phyloP scores from a whole-genome alignment of 1,140 invertebrate genomes.

The Pissodes strobi region DNA sequence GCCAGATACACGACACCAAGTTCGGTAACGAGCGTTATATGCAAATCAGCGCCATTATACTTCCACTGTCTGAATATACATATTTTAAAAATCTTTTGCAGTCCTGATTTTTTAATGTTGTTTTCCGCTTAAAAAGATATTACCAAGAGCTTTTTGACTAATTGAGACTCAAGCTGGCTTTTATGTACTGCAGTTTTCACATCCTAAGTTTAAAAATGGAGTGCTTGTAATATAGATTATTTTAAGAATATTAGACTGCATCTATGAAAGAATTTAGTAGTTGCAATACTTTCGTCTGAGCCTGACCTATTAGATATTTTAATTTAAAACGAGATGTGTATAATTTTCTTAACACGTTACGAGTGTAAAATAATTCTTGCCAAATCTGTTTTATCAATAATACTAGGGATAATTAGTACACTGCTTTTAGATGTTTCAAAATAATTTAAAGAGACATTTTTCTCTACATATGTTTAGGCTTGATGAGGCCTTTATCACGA shows the following conservation, averaged over 20 bases:
- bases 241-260: not conserved
- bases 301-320: too few relatives aligned
- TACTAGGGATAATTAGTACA: too few relatives aligned
- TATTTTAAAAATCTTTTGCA: constrained; percentile 34
- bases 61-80: constrained; percentile 34
- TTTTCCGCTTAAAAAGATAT: not conserved
- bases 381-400: too few relatives aligned
- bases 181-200: not conserved
- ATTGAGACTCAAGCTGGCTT: not conserved
- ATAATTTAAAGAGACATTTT: too few relatives aligned
- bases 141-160: not conserved
- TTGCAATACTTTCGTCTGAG: too few relatives aligned
- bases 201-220: not conserved
- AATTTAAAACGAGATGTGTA: too few relatives aligned
- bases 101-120: not conserved
- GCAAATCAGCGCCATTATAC: constrained; percentile 38
- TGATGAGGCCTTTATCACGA: too few relatives aligned
- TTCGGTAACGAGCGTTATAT: constrained; percentile 39
- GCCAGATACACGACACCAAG: constrained; percentile 33
- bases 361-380: too few relatives aligned
- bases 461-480: too few relatives aligned
- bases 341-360: too few relatives aligned
- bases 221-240: not conserved
- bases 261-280: not conserved
- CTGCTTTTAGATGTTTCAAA: too few relatives aligned